phyloP scores from a whole-genome alignment of 2,888 invertebrate species.

The Apotomis betuletana region DNA sequence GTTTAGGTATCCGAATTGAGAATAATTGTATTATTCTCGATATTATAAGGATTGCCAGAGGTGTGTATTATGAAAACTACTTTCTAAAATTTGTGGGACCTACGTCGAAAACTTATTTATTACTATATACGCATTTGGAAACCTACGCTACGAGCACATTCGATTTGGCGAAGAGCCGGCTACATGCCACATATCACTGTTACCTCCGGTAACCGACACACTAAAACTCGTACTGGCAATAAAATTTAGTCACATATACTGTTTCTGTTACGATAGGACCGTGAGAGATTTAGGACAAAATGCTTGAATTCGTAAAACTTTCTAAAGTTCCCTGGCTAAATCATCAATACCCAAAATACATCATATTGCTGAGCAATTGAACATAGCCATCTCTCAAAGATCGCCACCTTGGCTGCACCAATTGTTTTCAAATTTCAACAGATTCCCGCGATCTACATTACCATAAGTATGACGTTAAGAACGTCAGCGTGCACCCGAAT shows the following conservation, averaged over 20 bases:
- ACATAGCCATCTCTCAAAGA: too few species aligned
- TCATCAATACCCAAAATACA: too few species aligned
- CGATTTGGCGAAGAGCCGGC: neutral
- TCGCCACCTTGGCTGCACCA: too few species aligned
- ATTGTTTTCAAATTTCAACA: too few species aligned
- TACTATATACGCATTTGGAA: neutral
- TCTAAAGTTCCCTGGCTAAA: too few species aligned
- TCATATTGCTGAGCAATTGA: too few species aligned
- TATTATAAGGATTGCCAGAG: too few species aligned
- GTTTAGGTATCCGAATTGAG: too few species aligned
- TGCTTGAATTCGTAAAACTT: neutral
- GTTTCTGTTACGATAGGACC: neutral
- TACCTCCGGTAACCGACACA: neutral
- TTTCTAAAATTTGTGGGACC: neutral
- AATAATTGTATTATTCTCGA: too few species aligned
- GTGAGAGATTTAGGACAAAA: neutral
- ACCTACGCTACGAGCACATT: neutral
- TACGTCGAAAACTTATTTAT: neutral
- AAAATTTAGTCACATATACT: neutral
- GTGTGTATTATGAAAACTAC: neutral
- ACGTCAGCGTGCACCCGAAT: too few species aligned
- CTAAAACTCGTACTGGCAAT: neutral
- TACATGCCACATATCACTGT: slow-evolving; percentile 3
- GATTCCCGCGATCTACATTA: too few species aligned
- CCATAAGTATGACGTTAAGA: too few species aligned